Conservation (phyloP, 1,140 invertebrate species). For the Trichonephila clavata region DNA sequence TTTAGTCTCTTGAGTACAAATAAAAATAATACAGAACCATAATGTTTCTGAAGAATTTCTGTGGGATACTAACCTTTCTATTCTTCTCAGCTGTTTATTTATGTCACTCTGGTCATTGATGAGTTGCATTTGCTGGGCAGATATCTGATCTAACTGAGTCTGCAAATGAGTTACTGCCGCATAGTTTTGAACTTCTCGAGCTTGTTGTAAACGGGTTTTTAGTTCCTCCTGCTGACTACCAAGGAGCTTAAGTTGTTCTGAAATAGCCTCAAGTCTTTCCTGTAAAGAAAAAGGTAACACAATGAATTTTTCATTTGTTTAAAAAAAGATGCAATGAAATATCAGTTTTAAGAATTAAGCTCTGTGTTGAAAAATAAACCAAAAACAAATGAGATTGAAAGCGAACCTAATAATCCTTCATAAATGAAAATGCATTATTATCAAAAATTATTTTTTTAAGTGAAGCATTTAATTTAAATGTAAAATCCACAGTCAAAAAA, state of each 20-base stretch:
- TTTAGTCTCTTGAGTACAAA: too few relatives aligned
- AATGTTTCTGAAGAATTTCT: not conserved
- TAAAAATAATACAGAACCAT: too few relatives aligned
- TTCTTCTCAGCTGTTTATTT: constrained; percentile 81
- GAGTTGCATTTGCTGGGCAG: constrained; percentile 82
- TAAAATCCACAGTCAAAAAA: too few relatives aligned
- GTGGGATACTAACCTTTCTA: constrained; percentile 78
- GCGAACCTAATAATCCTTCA: too few relatives aligned
- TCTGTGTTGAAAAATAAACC: too few relatives aligned
- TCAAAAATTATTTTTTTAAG: too few relatives aligned
- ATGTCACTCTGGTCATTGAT: constrained; percentile 83
- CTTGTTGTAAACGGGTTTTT: constrained; percentile 80
- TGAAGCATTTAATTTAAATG: too few relatives aligned
- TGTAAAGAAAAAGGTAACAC: constrained; percentile 78
- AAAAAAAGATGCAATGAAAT: too few relatives aligned
- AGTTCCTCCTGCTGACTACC: constrained; percentile 82
- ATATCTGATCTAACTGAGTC: constrained; percentile 81
- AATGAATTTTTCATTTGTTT: not conserved
- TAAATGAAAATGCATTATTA: too few relatives aligned
- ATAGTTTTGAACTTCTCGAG: constrained; percentile 79
- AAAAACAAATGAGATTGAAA: too few relatives aligned
- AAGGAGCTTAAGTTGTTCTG: constrained; percentile 82
- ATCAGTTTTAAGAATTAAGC: too few relatives aligned
- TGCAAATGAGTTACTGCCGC: constrained; percentile 80
- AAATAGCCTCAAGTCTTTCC: constrained; percentile 83